These are phyloP conservation scores for Brachionus rotundiformis DNA, from an alignment of 1,140 invertebrate species.

Conservation along the genomic window DNA sequence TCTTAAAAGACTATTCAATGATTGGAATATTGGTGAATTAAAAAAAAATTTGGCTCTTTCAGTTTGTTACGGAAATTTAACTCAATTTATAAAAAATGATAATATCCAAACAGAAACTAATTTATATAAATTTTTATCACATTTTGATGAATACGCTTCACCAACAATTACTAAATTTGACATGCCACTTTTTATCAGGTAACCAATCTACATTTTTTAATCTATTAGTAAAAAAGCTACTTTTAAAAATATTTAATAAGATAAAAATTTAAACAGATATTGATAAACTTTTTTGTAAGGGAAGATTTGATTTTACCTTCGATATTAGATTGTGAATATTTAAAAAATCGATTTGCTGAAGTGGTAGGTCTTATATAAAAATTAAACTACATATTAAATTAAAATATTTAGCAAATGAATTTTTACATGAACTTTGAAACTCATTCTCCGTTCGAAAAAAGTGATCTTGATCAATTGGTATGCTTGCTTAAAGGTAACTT, in stretches of 20 bases:
- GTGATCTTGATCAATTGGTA: not conserved
- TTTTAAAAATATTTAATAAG: too few relatives aligned
- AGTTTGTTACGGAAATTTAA: conserved; percentile 32
- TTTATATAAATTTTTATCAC: not conserved
- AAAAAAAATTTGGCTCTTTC: not conserved
- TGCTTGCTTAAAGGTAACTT: conserved; percentile 20
- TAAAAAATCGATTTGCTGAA: not conserved
- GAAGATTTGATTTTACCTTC: conserved; percentile 1
- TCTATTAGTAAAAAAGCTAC: too few relatives aligned
- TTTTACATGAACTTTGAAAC: conserved; percentile 28
- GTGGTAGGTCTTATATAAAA: not conserved
- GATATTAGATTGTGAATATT: conserved; percentile 16
- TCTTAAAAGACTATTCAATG: not conserved
- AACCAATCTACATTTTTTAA: not conserved
- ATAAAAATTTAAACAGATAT: not conserved
- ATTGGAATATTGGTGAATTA: not conserved
- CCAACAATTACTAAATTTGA: conserved; percentile 7
- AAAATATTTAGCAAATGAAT: not conserved
- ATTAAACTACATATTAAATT: not conserved
- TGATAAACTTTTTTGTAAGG: not conserved
- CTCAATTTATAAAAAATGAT: conserved; percentile 8
- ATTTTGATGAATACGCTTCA: not conserved
- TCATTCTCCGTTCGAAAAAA: not conserved
- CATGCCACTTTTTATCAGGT: conserved; percentile 13
- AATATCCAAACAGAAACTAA: not conserved